Base-by-base conservation (phyloP, 2,797 vertebrate species). In the Limosa lapponica region DNA sequence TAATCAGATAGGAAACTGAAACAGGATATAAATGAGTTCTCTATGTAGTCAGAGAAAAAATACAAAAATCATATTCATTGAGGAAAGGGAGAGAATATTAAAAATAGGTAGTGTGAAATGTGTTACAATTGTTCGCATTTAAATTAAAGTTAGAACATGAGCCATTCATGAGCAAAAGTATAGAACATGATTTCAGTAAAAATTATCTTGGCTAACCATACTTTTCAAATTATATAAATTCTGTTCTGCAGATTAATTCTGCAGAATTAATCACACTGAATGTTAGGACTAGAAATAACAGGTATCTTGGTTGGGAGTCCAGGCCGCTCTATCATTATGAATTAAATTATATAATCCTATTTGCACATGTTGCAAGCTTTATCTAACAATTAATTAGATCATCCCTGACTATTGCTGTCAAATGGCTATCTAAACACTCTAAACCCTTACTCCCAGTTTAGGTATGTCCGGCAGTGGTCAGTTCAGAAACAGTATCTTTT, bases 1-100 rank as follows among this genome's bases (percentile, higher is more conserved):
- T 95, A 96, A 96, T 91, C 93, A 94, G 91, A 91, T 92, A 90
- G 77, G 86, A 95, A 94, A 85, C 80, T 85, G 83, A 95, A 95
- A 85, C 44, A 84, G 88, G 90, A 49, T 89, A 90, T 93, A 94
- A 92, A 96, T 95, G 90, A 90, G 64, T 95, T 95, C 48, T 24
- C 83, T 82, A 7, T 80, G 59, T 58, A 92, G 78, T 83, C 89
- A 84, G 70, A 90, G 67, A 90, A 90, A 77, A 87, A 93, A 95
- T 91, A 90, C 22, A 95, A 94, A 96, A 97, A 89, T 75, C 72
- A 72, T 90, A 94, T 93, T 95, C 87, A 52, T 79, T 83, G 85
- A 55, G 2, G 55, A 90, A 93, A 93, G 66, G 82, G 41, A 90
- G 75, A 94, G 73, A 95, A 96, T 83, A 96, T 96, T 93, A 95